Base-by-base conservation (phyloP, 2,888 invertebrate species). In the Anoncus sp. region DNA sequence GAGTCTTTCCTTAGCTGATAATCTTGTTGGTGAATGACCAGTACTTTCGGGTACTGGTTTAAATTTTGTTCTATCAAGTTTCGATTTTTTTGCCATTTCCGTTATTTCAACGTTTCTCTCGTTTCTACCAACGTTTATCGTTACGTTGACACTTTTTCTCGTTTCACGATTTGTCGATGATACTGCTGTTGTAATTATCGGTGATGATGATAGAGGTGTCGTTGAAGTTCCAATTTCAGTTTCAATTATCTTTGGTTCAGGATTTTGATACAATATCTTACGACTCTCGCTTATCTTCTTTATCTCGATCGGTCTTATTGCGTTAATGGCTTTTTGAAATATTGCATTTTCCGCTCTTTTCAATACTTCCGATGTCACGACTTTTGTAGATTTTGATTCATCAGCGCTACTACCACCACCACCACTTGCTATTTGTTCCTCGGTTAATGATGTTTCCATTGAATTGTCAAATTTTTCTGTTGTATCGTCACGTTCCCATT, bases 301-400 rank as follows among this genome's bases (percentile, higher is more conserved):
- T 62, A 95, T 95, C 92, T 96, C 96, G 65, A 95, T 94, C 0
- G 96, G 96, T 74, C 95, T 93, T 55, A 96, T 94, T 0, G 97
- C 96, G 86, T 95, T 96, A 51, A 96, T 96, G 0, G 96, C 96
- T 90, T 98, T 97, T 49, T 97, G 96, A 89, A 98, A 97, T 84
- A 98, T 96, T 0, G 96, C 97, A 89, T 98, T 97, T 92, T 98
- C 98, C 1, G 98, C 98, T 82, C 97, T 93, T 88, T 98, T 97
- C 62, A 98, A 92, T 4, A 98, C 97, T 91, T 97, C 97, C 20
- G 96, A 96, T 1, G 97, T 97, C 1, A 95, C 92, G 47, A 95
- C 95, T 92, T 96, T 96, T 4, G 85, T 84, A 1, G 84, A 83
- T 62, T 90, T 90, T 0, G 82, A 79, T 2, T 89, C 89, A 20